Evolutionary conservation across 2,797 vertebrate genomes (phyloP).

Genomic region (Lithobates sylvaticus): DNA sequence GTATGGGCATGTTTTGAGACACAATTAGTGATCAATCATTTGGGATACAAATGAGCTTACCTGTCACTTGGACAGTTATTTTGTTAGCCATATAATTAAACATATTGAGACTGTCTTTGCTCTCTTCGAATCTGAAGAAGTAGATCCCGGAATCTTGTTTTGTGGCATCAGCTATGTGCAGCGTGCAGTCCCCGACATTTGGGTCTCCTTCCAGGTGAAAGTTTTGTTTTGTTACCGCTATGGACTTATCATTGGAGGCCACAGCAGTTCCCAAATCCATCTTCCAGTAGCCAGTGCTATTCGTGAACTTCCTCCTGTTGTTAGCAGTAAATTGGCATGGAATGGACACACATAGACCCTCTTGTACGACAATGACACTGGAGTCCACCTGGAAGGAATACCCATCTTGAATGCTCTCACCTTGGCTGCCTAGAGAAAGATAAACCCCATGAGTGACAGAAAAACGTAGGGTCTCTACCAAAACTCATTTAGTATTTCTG

Average conservation of each 20-base stretch:
- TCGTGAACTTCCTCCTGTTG: neutral
- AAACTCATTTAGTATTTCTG: neutral
- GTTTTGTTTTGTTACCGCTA: neutral
- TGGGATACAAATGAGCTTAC: neutral
- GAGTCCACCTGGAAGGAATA: neutral
- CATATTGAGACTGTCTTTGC: neutral
- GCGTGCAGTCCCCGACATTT: constrained; percentile 7
- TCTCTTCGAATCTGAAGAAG: constrained; percentile 18
- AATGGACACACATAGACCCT: constrained; percentile 16
- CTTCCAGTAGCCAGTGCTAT: constrained; percentile 13
- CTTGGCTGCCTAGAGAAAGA: neutral
- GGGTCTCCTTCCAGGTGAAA: constrained; percentile 19
- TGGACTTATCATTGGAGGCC: constrained; percentile 2
- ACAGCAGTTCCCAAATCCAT: neutral
- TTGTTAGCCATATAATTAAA: neutral
- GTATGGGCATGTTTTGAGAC: too few species aligned
- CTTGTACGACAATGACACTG: neutral
- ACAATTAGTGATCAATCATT: too few species aligned
- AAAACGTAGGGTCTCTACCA: neutral
- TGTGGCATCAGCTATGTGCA: constrained; percentile 7
- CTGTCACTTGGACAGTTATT: constrained; percentile 1
- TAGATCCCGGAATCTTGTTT: constrained; percentile 15
- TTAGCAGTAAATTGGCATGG: constrained; percentile 15
- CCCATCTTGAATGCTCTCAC: neutral
- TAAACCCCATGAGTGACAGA: neutral